Conservation (phyloP, 2,888 invertebrate species). For the Empis livida region DNA sequence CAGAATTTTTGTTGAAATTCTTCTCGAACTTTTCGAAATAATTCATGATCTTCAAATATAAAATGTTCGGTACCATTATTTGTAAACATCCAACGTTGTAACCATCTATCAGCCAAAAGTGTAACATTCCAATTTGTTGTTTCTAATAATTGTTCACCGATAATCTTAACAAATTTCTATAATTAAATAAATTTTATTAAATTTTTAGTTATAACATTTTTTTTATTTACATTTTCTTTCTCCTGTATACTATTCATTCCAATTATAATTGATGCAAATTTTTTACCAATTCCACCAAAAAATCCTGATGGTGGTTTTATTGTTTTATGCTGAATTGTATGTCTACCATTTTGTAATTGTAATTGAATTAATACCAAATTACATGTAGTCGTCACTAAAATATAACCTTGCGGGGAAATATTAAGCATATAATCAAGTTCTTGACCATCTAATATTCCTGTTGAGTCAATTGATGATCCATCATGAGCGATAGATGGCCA, state of each 20-base stretch:
- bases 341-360: slow-evolving; percentile 49
- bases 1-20: slow-evolving; percentile 54
- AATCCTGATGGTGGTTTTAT: slow-evolving; percentile 66
- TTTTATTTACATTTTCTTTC: slow-evolving; percentile 28
- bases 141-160: slow-evolving; percentile 35
- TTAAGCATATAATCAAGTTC: slow-evolving; percentile 66
- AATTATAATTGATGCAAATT: slow-evolving; percentile 35
- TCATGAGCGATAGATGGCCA: slow-evolving; percentile 87
- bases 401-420: slow-evolving; percentile 57
- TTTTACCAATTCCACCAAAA: slow-evolving; percentile 76
- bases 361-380: slow-evolving; percentile 63
- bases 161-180: slow-evolving; percentile 53
- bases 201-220: background rate
- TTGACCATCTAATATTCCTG: slow-evolving; percentile 76
- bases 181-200: slow-evolving; percentile 1
- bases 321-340: slow-evolving; percentile 51
- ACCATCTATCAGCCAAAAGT: slow-evolving; percentile 59
- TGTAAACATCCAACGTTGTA: slow-evolving; percentile 71
- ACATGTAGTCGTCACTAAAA: slow-evolving; percentile 85
- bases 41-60: slow-evolving; percentile 55
- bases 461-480: slow-evolving; percentile 69
- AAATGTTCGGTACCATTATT: slow-evolving; percentile 51
- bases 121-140: slow-evolving; percentile 46
- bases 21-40: slow-evolving; percentile 58
- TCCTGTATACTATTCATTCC: slow-evolving; percentile 31